Base-by-base conservation (phyloP, 2,113 vertebrate genomes). In the Octodon degus region DNA sequence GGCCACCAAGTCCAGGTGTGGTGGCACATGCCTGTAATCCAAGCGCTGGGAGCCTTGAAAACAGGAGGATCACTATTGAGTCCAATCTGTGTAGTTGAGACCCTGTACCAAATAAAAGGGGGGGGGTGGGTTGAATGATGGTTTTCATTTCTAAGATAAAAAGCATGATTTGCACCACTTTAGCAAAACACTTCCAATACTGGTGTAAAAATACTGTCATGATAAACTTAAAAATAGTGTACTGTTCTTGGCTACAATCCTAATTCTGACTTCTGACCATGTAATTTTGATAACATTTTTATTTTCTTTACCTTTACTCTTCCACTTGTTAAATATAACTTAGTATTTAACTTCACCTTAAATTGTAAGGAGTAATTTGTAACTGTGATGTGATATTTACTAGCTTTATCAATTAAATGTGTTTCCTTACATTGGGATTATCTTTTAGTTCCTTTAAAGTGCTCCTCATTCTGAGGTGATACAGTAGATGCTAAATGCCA, bases 281-380 rank as follows among this genome's bases (percentile, higher is more conserved):
- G 34, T 24, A 37, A 34, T 53, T 81, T 65, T 77, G 11, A 60
- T 80, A 30, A 83, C 70, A 55, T 87, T 55, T 90, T 12, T 55
- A 40, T 85, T 32, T 84, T 24, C 37, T 90, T 77, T 70, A 43
- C 20, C 85, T 94, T 90, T 92, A 82, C 60, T 63, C 79, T 68
- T 80, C 37, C 11, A 60, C 3, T 58, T 87, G 43, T 85, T 94
- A 93, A 86, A 63, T 88, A 84, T 86, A 24, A 40, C 55, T 95
- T 92, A 96, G 72, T 91, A 58, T 72, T 94, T 95, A 47, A 90
- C 91, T 89, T 96, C 50, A 74, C 63, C 47, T 84, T 93, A 83
- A 90, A 84, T 91, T 91, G 79, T 60, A 83, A 27, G 65, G 82
- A 86, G 13, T 89, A 50, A 81, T 94, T 94, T 94, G 34, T 87